Base-by-base conservation (phyloP, 2,113 vertebrate species). In the Himantopus leucocephalus region DNA sequence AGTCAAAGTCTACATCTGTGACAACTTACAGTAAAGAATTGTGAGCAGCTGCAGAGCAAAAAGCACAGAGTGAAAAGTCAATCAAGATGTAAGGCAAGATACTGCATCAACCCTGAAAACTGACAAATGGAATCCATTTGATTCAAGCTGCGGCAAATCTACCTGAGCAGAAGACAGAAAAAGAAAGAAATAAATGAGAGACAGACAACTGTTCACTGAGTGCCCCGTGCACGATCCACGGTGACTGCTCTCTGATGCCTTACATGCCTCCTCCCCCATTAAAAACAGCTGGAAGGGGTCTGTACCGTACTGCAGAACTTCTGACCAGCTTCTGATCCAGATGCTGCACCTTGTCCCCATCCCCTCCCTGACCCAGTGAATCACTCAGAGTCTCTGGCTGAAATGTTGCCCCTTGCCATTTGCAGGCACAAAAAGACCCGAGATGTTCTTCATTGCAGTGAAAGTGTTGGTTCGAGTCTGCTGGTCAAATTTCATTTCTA, bases 1-100 rank as follows among this genome's bases (percentile, higher is more conserved):
- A 91, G 95, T 88, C 81, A 56, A 89, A 85, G 73, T 68, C 96
- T 96, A 66, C 87, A 93, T 94, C 95, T 96, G 96, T 58, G 94
- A 94, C 90, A 96, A 75, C 84, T 97, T 96, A 83, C 71, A 93
- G 92, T 37, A 63, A 77, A 91, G 96, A 95, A 89, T 14, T 81
- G 81, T 55, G 86, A 96, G 91, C 92, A 96, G 74, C 96, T 96
- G 93, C 73, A 64, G 76, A 94, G 76, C 18, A 58, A 96, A 96
- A 84, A 76, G 30, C 67, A 55, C 72, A 48, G 70, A 89, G 85
- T 39, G 77, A 96, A 93, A 95, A 94, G 92, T 81, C 88, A 94
- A 21, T 94, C 81, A 63, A 82, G 81, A 95, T 77, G 47, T 62
- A 79, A 88, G 58, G 60, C 32, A 70, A 96, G 92, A 89, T 91